Percentiles rank a stretch among this genome's conserved stretches.
Evolutionary conservation across 1,140 invertebrate species (phyloP).

Genomic region (Halesus radiatus): DNA sequence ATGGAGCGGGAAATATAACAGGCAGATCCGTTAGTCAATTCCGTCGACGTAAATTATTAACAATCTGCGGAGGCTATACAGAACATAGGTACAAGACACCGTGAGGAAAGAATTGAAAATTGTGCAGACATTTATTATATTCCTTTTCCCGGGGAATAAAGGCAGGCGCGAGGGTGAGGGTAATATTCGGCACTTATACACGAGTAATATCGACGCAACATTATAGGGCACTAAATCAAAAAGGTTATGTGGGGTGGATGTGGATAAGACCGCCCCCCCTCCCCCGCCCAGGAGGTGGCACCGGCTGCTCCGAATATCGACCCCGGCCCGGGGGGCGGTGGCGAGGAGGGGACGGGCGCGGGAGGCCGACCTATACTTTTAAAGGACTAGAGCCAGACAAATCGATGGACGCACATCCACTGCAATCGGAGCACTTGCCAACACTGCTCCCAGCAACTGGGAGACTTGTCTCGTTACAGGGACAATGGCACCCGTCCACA

Average conservation of each 20-base stretch:
- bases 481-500: no score
- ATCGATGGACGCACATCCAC: constrained; percentile 46
- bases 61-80: background rate
- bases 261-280: background rate
- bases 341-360: background rate
- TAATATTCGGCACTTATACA: constrained; percentile 18
- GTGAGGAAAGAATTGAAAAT: background rate
- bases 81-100: no score
- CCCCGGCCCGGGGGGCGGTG: constrained; percentile 20
- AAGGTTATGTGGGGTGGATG: constrained; percentile 39
- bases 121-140: background rate
- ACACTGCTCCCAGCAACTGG: no score
- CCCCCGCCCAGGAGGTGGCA: constrained; percentile 35
- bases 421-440: constrained; percentile 43
- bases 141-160: background rate
- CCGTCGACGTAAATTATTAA: no score
- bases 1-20: background rate
- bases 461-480: no score
- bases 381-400: constrained; percentile 39
- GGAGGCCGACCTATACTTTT: constrained; percentile 48
- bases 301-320: constrained; percentile 56
- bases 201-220: constrained; percentile 35
- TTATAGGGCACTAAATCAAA: constrained; percentile 49
- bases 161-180: background rate
- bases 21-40: no score